phyloP scores from a whole-genome alignment of 64 coral and sea anemone species.

The Cladopsammia gracilis region DNA sequence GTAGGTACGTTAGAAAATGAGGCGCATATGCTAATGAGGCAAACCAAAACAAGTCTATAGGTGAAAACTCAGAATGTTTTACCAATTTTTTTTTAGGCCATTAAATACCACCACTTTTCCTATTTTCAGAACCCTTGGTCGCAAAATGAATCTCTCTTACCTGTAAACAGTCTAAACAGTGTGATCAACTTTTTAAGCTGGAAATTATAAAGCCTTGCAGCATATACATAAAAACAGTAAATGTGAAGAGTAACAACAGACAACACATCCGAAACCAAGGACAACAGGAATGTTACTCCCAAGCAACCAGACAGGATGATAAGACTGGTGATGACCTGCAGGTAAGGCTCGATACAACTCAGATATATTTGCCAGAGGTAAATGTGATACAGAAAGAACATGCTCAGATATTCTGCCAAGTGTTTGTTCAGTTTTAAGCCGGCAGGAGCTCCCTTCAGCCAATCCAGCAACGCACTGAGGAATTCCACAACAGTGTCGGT shows the following conservation, averaged over 20 bases:
- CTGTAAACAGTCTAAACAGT: constrained; percentile 94
- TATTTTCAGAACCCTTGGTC: too few relatives aligned
- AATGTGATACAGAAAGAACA: constrained; percentile 94
- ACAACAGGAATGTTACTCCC: constrained; percentile 86
- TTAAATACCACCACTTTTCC: too few relatives aligned
- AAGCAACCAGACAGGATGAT: constrained; percentile 87
- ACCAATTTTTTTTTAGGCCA: too few relatives aligned
- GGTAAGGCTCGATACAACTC: constrained; percentile 78
- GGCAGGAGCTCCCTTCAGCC: constrained; percentile 90
- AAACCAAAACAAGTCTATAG: too few relatives aligned
- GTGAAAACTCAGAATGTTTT: too few relatives aligned
- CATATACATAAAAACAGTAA: constrained; percentile 99
- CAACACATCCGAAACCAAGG: constrained; percentile 83
- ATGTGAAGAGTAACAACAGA: constrained; percentile 94
- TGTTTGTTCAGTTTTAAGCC: constrained; percentile 92
- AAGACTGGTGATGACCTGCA: constrained; percentile 75
- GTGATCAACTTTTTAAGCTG: constrained; percentile 82
- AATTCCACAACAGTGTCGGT: constrained; percentile 81
- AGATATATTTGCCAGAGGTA: constrained; percentile 95
- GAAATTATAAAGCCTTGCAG: constrained; percentile 88
- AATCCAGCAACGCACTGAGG: constrained; percentile 71
- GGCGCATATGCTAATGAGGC: too few relatives aligned
- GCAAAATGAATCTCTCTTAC: not conserved
- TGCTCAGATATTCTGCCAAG: constrained; percentile 83
- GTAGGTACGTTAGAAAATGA: too few relatives aligned